Base-by-base conservation (phyloP, 2,113 vertebrate species). In the Gallinago paraguaiae region DNA sequence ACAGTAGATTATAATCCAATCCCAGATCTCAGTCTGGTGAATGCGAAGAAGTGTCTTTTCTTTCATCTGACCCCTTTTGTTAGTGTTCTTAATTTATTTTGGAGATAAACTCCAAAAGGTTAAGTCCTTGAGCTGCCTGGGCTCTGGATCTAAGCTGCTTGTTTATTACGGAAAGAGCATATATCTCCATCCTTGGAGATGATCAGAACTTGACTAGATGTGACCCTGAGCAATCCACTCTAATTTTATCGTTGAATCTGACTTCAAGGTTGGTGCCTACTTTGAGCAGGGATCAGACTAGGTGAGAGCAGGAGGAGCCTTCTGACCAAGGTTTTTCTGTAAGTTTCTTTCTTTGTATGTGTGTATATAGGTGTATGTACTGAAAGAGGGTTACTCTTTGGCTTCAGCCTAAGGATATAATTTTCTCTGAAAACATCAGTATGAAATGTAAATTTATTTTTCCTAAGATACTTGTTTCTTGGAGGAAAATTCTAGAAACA, bases 81-180 rank as follows among this genome's bases (percentile, higher is more conserved):
- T 76, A 53, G 23, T 56, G 28, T 76, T 71, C 60, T 88, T 75
- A 54, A 81, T 81, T 86, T 92, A 81, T 93, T 92, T 84, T 82
- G 48, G 61, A 84, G 82, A 87, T 61, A 80, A 96, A 89, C 27
- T 57, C 48, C 14, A 51, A 86, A 92, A 89, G 48, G 23, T 75
- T 63, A 87, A 89, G 86, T 93, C 96, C 94, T 96, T 97, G 95
- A 92, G 84, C 81, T 92, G 74, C 33, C n/a, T 65, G 31, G 82
- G 48, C 69, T 89, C 68, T 82, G 69, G 53, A 84, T 60, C 20
- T 88, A 78, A 78, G 64, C 33, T 61, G 45, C 35, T 89, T 91
- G 57, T 95, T 95, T 97, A 48, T 84, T 61, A 48, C 23, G 57
- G 69, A 79, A 92, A 87, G 25, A 76, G 14, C 35, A 50, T 25